Evolutionary conservation across 1,140 invertebrate genomes (phyloP), one percentile per base, ranked within the genome.

Genomic region (Eriosoma lanigerum): DNA sequence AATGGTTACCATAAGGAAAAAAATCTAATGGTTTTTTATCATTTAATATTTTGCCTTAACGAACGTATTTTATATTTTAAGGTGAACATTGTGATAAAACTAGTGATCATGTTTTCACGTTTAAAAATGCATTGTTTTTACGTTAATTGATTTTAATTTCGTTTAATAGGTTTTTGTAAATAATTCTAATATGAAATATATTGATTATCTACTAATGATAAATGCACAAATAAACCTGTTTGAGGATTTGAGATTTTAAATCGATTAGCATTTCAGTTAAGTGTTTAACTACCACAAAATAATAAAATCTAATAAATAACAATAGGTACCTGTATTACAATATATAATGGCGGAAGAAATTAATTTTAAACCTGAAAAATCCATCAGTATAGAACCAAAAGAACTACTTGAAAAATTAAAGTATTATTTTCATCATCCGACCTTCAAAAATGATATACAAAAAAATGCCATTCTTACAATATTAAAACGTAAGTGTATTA

Each of bases 391-490:
- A 38, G 21, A 78, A 6, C 3, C 21, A 44, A 62, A 78, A 1
- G 17, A 0, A 46, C 10, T 78, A 3, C 54, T 58, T 78, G 15
- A 50, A 78, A 48, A 78, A 24, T 62, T 78, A 48, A 62, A 78
- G 1, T n/a, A 46, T 29, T 60, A 62, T 78, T 78, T 78, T n/a
- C 56, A 48, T 78, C 21, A 62, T 29, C 19, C 56, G 21, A 26
- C 86, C 82, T 89, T 88, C 82, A 88, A 88, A 86, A 88, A 87
- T 85, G 86, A 88, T 82, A 85, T 88, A 81, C 88, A 88, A 84
- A 86, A 87, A 83, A 84, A 86, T 81, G 88, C 88, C 68, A 85
- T 88, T 44, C 83, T 87, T 83, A 85, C 86, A 54, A 87, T 89
- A 81, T 83, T 86, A 58, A 86, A 87, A 86, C 85, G 88, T 89